These are phyloP conservation scores for Rhyzopertha dominica DNA, from an alignment of 1,140 invertebrate genomes.

Conservation along the genomic window DNA sequence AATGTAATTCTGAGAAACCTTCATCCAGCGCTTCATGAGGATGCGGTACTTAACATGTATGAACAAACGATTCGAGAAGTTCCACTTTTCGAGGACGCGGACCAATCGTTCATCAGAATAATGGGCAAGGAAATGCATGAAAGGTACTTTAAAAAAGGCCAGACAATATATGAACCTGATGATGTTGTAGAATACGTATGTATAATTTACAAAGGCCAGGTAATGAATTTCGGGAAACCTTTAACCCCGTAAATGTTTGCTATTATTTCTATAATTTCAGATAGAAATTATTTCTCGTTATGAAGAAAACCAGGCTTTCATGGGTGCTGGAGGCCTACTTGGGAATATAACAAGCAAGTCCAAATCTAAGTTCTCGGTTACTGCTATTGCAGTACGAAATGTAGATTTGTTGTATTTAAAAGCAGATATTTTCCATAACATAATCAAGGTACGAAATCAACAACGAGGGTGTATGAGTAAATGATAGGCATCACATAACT, in stretches of 20 bases:
- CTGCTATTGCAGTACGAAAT: conserved; percentile 23
- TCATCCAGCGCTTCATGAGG: too few relatives aligned
- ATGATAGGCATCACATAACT: too few relatives aligned
- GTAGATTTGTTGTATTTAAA: conserved; percentile 13
- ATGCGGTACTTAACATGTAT: conserved; percentile 48
- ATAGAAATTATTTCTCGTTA: conserved; percentile 45
- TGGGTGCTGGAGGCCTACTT: conserved; percentile 48
- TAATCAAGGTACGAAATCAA: conserved; percentile 8
- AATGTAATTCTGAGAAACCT: too few relatives aligned
- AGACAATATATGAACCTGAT: conserved; percentile 44
- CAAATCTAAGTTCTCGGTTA: conserved; percentile 14
- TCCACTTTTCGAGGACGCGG: conserved; percentile 47
- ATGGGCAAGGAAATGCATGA: conserved; percentile 47
- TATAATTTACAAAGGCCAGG: conserved; percentile 13
- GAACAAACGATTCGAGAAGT: conserved; percentile 48
- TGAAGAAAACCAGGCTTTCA: conserved; percentile 47
- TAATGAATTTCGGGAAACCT: too few relatives aligned
- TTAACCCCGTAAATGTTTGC: too few relatives aligned
- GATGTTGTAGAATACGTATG: conserved; percentile 44
- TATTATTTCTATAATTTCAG: too few relatives aligned
- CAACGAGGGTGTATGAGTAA: background rate
- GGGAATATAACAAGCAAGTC: conserved; percentile 46
- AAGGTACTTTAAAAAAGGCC: conserved; percentile 47
- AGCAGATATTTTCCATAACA: conserved; percentile 1
- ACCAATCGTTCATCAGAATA: conserved; percentile 48